Evolutionary conservation across 53 echinoderm and acorn worm species (phyloP).

Genomic region (Arbacia lixula): DNA sequence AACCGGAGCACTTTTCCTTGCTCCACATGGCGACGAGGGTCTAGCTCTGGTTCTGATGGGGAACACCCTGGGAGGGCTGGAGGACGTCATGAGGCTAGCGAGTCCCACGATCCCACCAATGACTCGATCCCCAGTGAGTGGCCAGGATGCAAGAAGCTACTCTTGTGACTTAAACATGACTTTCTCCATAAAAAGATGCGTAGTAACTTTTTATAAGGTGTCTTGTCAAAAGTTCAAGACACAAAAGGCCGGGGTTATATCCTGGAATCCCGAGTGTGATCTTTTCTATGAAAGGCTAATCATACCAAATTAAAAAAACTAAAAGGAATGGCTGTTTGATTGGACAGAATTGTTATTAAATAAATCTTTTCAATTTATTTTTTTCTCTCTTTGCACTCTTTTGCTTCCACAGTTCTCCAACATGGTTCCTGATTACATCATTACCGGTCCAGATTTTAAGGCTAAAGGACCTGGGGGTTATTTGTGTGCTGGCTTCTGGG

Average conservation of each 20-base stretch:
- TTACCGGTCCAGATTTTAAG: conserved; percentile 78
- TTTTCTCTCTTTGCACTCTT: neutral
- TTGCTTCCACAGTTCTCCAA: conserved; percentile 83
- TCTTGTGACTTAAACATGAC: too few relatives aligned
- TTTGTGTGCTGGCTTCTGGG: conserved; percentile 93
- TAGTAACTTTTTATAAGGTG: too few relatives aligned
- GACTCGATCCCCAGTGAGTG: conserved; percentile 96
- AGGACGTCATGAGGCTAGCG: conserved; percentile 77
- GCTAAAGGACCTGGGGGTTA: conserved; percentile 87
- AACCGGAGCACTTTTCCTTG: conserved; percentile 75
- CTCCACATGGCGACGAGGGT: conserved; percentile 58
- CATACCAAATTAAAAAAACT: too few relatives aligned
- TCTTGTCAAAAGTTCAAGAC: too few relatives aligned
- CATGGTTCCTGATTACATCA: conserved; percentile 85
- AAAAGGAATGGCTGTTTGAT: too few relatives aligned
- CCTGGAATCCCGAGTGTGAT: too few relatives aligned
- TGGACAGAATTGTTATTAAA: too few relatives aligned
- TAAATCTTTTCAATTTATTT: neutral
- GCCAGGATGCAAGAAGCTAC: too few relatives aligned
- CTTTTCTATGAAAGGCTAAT: too few relatives aligned
- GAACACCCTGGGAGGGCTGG: conserved; percentile 60
- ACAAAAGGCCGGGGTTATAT: too few relatives aligned
- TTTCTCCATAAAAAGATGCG: too few relatives aligned
- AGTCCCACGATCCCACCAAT: conserved; percentile 96
- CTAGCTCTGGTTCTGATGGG: conserved; percentile 79